Evolutionary conservation across 2,888 invertebrate genomes (phyloP).

Genomic region (Troilus luridus): DNA sequence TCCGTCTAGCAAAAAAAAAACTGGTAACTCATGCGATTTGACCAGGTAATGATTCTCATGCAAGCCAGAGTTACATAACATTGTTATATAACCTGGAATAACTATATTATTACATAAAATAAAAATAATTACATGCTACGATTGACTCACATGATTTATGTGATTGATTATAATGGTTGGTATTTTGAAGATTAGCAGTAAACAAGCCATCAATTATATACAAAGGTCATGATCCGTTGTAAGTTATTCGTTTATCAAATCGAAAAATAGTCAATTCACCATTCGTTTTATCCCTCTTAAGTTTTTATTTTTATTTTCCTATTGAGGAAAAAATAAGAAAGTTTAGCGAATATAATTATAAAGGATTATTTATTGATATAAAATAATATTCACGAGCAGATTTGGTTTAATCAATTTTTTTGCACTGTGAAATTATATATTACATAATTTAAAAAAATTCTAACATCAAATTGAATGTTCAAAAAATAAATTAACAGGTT

Average conservation of each 20-base stretch:
- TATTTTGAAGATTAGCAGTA: background rate
- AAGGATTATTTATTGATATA: too few species aligned
- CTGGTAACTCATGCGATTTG: background rate
- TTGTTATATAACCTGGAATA: background rate
- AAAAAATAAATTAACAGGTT: too few species aligned
- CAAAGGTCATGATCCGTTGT: slow-evolving; percentile 2
- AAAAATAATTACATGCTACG: background rate
- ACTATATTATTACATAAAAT: background rate
- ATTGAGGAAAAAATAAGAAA: background rate
- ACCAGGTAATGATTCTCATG: background rate
- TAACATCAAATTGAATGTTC: too few species aligned
- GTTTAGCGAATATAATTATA: background rate
- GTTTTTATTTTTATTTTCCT: background rate
- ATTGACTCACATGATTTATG: slow-evolving; percentile 7
- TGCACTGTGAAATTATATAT: too few species aligned
- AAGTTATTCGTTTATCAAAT: background rate
- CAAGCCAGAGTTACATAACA: background rate
- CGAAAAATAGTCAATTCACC: background rate
- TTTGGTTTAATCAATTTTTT: too few species aligned
- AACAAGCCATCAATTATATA: background rate
- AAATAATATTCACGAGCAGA: too few species aligned
- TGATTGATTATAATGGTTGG: background rate
- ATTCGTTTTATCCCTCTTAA: background rate
- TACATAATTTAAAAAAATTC: too few species aligned
- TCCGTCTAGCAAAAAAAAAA: background rate